Evolutionary conservation across 1,140 invertebrate genomes (phyloP).

Genomic region (Dreissena rostriformis): DNA sequence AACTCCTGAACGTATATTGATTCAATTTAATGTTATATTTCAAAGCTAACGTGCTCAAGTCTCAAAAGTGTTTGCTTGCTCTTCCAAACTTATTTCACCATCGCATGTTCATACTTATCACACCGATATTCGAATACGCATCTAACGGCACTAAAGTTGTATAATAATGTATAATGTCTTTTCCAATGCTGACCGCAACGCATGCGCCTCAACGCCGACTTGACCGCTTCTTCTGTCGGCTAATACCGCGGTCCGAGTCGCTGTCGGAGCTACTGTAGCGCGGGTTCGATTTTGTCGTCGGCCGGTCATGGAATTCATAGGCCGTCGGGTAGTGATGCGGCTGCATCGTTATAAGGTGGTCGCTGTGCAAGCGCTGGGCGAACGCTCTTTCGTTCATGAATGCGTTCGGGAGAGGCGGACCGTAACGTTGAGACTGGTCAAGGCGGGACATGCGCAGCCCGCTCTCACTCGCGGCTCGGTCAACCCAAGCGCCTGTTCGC

Average conservation of each 20-base stretch:
- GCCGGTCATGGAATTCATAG: conserved; percentile 18
- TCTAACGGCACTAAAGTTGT: too few species aligned
- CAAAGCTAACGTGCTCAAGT: too few species aligned
- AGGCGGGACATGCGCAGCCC: conserved; percentile 7
- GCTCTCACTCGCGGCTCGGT: not conserved
- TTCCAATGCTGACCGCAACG: too few species aligned
- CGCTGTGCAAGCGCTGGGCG: conserved; percentile 18
- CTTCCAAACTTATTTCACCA: too few species aligned
- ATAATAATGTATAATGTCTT: too few species aligned
- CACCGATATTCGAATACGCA: too few species aligned
- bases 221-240: too few species aligned
- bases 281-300: conserved; percentile 49
- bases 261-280: conserved; percentile 15
- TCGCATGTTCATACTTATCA: too few species aligned
- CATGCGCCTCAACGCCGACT: too few species aligned
- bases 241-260: not conserved
- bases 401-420: conserved; percentile 15
- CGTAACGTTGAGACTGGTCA: not conserved
- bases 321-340: conserved; percentile 35
- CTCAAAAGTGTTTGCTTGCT: too few species aligned
- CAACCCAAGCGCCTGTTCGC: conserved; percentile 33
- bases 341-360: conserved; percentile 9
- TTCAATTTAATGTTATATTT: too few species aligned
- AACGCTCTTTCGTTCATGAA: conserved; percentile 41
- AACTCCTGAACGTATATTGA: too few species aligned